Evolutionary conservation across 2,797 vertebrate species (phyloP), one percentile per base, ranked within the genome.

Genomic region (Knipowitschia caucasica): DNA sequence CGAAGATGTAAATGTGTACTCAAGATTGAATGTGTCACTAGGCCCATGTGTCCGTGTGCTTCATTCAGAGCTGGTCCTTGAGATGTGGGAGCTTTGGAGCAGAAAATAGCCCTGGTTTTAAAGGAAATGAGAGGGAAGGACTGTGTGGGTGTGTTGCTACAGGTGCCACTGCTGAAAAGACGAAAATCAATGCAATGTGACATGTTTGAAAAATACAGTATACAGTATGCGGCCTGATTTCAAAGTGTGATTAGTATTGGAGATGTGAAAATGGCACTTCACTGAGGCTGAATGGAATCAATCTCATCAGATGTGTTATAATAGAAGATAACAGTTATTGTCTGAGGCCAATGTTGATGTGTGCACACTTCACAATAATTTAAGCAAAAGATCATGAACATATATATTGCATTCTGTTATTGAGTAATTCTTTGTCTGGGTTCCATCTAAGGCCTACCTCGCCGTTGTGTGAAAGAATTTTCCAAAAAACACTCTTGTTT

Each of bases 131-230:
- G 30, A 33, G 42, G 25, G 24, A n/a, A 44, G 24, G 1, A 7
- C 39, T 53, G 36, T 52, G 69, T 63, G 25, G 62, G 54, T 1
- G 29, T 64, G 49, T 33, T 50, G 51, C 53, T 49, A 56, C 53
- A 70, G 64, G 64, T 67, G 49, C 34, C 4, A 42, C 34, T 3
- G 27, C 5, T 62, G 12, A 45, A 31, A 51, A 59, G 46, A 66
- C 59, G 60, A 56, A 59, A 68, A 51, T 64, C 42, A 25, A 43
- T 46, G 47, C 34, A 56, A 14, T 17, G 24, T n/a, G 42, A 34
- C 7, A 12, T 43, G 44, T 64, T 65, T 53, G 30, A 60, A 21
- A n/a, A 38, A 56, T 49, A n/a, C n/a, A n/a, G n/a, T n/a, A n/a
- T n/a, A n/a, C n/a, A n/a, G n/a, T n/a, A 26, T 7, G 57, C 20